These are phyloP conservation scores for Hylomyscus alleni DNA, from an alignment of 2,797 vertebrate genomes.

Conservation along the genomic window DNA sequence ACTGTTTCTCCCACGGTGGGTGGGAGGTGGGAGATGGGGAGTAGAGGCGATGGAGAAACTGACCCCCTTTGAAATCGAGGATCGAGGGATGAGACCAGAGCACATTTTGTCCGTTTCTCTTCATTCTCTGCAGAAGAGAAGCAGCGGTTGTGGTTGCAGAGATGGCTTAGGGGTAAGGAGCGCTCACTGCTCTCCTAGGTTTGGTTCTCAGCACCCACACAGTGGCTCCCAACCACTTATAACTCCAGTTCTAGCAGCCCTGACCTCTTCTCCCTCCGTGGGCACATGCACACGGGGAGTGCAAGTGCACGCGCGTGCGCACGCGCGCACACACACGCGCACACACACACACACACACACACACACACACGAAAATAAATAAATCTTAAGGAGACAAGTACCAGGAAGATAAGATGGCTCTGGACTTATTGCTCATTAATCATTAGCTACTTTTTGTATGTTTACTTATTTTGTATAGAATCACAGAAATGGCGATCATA, in stretches of 20 bases:
- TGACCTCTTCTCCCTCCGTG: neutral
- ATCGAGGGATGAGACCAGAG: neutral
- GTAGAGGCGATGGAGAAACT: too few species aligned
- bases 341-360: neutral
- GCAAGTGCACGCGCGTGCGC: too few species aligned
- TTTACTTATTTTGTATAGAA: neutral
- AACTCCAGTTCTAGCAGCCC: neutral
- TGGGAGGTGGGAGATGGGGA: neutral
- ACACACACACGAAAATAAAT: neutral
- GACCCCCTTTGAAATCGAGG: neutral
- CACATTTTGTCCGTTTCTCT: neutral
- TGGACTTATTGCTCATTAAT: neutral
- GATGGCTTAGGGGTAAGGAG: neutral
- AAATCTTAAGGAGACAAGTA: neutral
- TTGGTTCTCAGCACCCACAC: neutral
- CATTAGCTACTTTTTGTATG: neutral
- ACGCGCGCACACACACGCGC: too few species aligned
- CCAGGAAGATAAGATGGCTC: constrained; percentile 51
- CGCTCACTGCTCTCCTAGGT: neutral
- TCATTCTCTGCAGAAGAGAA: constrained; percentile 7
- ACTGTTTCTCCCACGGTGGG: neutral
- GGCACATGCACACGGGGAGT: neutral
- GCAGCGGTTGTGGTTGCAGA: too few species aligned
- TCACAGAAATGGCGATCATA: neutral
- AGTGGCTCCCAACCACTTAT: neutral